These are phyloP conservation scores for Lagorchestes hirsutus DNA, from an alignment of 2,797 vertebrate species.

Conservation along the genomic window DNA sequence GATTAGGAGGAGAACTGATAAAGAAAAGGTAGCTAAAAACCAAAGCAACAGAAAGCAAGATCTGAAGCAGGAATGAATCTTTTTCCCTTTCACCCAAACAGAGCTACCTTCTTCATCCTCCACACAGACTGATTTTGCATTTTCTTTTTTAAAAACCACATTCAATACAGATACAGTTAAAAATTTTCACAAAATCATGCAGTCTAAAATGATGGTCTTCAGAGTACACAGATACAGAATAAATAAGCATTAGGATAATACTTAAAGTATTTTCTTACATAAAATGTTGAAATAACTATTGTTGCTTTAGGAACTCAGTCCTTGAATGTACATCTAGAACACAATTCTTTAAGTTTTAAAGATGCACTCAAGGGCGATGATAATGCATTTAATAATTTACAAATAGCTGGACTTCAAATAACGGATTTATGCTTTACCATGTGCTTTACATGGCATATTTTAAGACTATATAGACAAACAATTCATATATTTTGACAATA, in stretches of 20 bases:
- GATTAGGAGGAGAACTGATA: not conserved
- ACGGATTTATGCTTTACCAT: not conserved
- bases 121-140: not conserved
- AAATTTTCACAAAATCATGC: not conserved
- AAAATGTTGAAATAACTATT: not conserved
- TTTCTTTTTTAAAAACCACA: not conserved
- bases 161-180: not conserved
- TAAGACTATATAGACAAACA: not conserved
- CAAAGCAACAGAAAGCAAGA: not conserved
- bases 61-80: not conserved
- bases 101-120: not conserved
- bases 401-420: not conserved
- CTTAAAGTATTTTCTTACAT: not conserved
- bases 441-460: not conserved
- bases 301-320: not conserved
- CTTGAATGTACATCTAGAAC: not conserved
- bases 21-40: not conserved
- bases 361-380: not conserved
- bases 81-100: not conserved
- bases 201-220: not conserved
- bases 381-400: not conserved
- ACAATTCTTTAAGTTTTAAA: slow-evolving; percentile 2
- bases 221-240: not conserved
- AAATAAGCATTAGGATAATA: not conserved
- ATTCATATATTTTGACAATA: not conserved